Percentiles rank a stretch among this genome's conserved stretches.
Conservation (phyloP, 2,888 invertebrate genomes). For the Spicauda simplicius region DNA sequence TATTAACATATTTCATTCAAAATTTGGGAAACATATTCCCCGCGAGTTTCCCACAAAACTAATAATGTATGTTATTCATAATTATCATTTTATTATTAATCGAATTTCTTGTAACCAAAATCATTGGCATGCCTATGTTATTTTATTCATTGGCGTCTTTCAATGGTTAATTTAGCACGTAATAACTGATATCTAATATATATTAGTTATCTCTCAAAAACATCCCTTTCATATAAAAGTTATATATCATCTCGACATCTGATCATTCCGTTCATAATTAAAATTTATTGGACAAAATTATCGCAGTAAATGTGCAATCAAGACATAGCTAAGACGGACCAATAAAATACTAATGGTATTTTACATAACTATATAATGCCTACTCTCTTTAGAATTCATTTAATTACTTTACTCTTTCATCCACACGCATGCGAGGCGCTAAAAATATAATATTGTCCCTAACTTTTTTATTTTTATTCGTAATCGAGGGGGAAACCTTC, state of each 20-base stretch:
- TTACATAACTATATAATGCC: neutral
- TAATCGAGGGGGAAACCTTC: too few relatives aligned
- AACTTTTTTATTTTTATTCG: too few relatives aligned
- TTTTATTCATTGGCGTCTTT: neutral
- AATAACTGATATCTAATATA: conserved; percentile 3
- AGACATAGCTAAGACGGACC: conserved; percentile 6
- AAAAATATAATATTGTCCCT: too few relatives aligned
- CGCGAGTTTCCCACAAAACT: conserved; percentile 27
- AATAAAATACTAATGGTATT: conserved; percentile 21
- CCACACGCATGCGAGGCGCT: too few relatives aligned
- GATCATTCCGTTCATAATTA: conserved; percentile 15
- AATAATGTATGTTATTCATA: conserved; percentile 4
- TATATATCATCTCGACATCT: conserved; percentile 2
- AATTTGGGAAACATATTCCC: conserved; percentile 11
- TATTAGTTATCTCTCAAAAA: neutral
- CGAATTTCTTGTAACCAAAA: neutral
- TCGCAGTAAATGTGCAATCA: conserved; percentile 1
- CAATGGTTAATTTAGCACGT: conserved; percentile 11
- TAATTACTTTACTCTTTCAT: too few relatives aligned
- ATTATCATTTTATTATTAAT: conserved; percentile 12
- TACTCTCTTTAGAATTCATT: neutral
- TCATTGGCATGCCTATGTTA: conserved; percentile 7
- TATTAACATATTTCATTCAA: conserved; percentile 33
- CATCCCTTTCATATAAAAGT: conserved; percentile 8
- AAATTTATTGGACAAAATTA: conserved; percentile 18